Base-by-base conservation (phyloP, 1,140 invertebrate genomes). In the Batillaria attramentaria region DNA sequence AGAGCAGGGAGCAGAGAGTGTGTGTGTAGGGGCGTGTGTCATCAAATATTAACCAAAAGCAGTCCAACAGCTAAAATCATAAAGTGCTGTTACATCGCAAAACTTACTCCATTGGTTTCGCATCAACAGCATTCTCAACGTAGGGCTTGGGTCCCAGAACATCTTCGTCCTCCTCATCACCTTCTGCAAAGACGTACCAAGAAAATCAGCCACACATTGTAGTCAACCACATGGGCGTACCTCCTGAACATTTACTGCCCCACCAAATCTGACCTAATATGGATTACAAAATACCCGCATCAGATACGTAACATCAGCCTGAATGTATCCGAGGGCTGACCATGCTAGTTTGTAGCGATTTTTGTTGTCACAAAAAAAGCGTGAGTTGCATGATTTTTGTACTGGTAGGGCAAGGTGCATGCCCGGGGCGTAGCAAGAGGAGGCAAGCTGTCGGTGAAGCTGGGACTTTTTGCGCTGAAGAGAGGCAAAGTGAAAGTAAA, bases 101-200 rank as follows among this genome's bases (percentile, higher is more conserved):
- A 75, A 83, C 86, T 84, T 83, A 86, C 86, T 87, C 83, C 70
- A 81, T 76, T 62, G 83, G 81, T 18, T 79, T 79, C 8, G 80
- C 72, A n/a, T 79, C 73, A 35, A 66, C 80, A 33, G 82, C 75
- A 43, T 79, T 82, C 20, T 83, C 80, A 24, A 81, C 82, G 72
- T 80, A 84, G 3, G 84, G 84, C 28, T 79, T 68, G 24, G 86
- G 86, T 31, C 86, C 86, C 37, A 86, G 16, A 13, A 62, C 39
- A 28, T 83, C 81, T 62, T 80, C 82, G 31, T 80, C 83, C 42
- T 80, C 75, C 28, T 79, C 79, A 16, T 79, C 72, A 33, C 68
- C 50, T 20, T 76, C 76, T 70, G 75, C 16, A 18, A 33, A 46
- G 39, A 75, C 43, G 43, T 42, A n/a, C n/a, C n/a, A n/a, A n/a